Base-by-base conservation (phyloP, 2,888 invertebrate genomes). In the Agrochola lychnidis region DNA sequence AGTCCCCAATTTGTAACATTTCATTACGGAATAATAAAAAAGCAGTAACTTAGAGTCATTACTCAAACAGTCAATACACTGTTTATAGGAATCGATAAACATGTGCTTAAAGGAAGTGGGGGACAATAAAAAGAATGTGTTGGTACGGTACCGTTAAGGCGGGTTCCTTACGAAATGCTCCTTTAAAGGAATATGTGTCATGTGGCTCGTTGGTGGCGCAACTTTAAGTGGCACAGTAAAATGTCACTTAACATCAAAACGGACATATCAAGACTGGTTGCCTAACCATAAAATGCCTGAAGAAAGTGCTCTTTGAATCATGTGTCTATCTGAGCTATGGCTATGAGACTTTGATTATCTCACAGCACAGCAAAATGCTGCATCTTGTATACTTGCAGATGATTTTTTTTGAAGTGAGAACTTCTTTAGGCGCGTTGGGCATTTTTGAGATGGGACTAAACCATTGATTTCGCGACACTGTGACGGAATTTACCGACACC, bases 151-250 rank as follows among this genome's bases (percentile, higher is more conserved):
- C 84, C 80, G 82, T 84, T 86, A 81, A 73, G 53, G 51, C 68
- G 77, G 78, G 77, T 82, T 81, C 78, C 84, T 81, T 88, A 84
- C 82, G 78, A 82, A 79, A 83, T 74, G 73, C n/a, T 78, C 89
- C 85, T 84, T 85, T 82, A 84, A 86, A 82, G 86, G 86, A 63
- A 85, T 84, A 85, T 82, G 81, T 87, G 87, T 79, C 83, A 80
- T 77, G 51, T 67, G 81, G 61, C 61, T 57, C n/a, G 66, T 61
- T 61, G 22, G 51, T 85, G 78, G 81, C 84, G 83, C 66, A 85
- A 83, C 77, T 72, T 73, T 76, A 83, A 67, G 71, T 57, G 56
- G 51, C 70, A 57, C 72, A 70, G 48, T 73, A 12, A 71, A 84
- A 83, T 81, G 82, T 75, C 78, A 84, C 73, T 73, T 73, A 73